These are phyloP conservation scores for Epizoanthus illoricatus DNA, from an alignment of 92 coral and sea anemone genomes.

Conservation along the genomic window DNA sequence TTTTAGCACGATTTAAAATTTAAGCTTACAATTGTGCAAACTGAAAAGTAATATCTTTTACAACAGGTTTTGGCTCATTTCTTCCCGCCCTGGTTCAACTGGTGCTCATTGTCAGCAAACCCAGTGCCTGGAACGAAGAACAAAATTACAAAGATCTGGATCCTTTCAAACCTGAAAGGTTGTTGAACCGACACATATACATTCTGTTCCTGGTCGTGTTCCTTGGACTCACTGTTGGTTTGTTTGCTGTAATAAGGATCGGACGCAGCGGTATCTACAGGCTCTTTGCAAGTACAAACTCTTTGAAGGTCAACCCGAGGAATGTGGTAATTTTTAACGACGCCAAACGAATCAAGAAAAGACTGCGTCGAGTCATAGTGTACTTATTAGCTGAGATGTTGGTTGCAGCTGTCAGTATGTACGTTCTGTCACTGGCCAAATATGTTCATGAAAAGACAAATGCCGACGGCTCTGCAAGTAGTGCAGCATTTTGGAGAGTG, in stretches of 20 bases:
- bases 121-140: constrained; percentile 28
- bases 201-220: constrained; percentile 52
- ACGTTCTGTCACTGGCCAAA: constrained; percentile 60
- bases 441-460: constrained; percentile 52
- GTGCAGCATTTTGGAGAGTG: no score
- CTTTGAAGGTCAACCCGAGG: constrained; percentile 54
- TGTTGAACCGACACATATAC: constrained; percentile 40
- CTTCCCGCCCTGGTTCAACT: constrained; percentile 66
- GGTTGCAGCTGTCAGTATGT: constrained; percentile 66
- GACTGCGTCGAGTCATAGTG: constrained; percentile 48
- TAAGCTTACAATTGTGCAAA: no score
- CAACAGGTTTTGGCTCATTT: constrained; percentile 58
- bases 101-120: constrained; percentile 44
- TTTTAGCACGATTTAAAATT: no score
- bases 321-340: constrained; percentile 57
- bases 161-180: constrained; percentile 7
- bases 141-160: background rate
- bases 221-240: constrained; percentile 54
- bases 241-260: constrained; percentile 55
- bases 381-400: constrained; percentile 58
- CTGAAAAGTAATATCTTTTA: no score
- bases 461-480: no score
- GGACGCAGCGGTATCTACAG: constrained; percentile 72
- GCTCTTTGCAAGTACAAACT: constrained; percentile 72
- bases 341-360: constrained; percentile 40